Evolutionary conservation across 2,113 vertebrate species (phyloP).

Genomic region (Sphyrna mokarran): DNA sequence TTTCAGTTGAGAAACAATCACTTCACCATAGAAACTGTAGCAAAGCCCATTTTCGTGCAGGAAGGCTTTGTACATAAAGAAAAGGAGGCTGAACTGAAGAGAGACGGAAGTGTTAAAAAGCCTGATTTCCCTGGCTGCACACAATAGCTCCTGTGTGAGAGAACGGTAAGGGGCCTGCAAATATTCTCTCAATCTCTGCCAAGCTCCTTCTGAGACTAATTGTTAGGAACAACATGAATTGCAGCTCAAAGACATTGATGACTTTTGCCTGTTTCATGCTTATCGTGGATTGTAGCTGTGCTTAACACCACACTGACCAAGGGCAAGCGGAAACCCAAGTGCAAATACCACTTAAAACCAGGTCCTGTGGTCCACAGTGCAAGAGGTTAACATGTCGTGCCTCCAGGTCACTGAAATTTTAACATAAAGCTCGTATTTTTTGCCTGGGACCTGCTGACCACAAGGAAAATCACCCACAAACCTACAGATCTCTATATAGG

Average conservation of each 20-base stretch:
- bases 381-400: constrained; percentile 40
- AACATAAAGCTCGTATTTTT: background rate
- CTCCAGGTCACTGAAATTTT: background rate
- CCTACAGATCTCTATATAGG: background rate
- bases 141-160: background rate
- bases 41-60: background rate
- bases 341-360: background rate
- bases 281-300: background rate
- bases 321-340: background rate
- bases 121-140: background rate
- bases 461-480: no score
- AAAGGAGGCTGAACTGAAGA: background rate
- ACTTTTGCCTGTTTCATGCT: background rate
- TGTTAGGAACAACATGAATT: background rate
- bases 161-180: background rate
- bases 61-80: background rate
- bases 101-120: background rate
- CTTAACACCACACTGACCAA: background rate
- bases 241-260: background rate
- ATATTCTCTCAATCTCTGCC: background rate
- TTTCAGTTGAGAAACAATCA: background rate
- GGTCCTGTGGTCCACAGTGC: constrained; percentile 43
- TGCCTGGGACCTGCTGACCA: no score
- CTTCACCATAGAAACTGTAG: constrained; percentile 9
- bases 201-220: background rate